Base-by-base conservation (phyloP, 2,888 invertebrate species). In the Leucophora obtusa region DNA sequence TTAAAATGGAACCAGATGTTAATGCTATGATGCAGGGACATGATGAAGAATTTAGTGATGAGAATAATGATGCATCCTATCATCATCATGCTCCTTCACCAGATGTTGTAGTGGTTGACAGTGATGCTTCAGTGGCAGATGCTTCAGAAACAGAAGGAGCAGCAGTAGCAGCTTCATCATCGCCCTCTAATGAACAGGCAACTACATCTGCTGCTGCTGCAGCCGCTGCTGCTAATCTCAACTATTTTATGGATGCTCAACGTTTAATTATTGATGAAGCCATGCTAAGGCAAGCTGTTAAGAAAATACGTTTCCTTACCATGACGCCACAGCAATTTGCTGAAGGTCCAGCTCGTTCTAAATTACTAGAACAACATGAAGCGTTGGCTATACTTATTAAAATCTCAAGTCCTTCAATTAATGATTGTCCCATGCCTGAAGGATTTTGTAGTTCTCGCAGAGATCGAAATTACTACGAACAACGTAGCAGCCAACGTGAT, bases 381-480 rank as follows among this genome's bases (percentile, higher is more conserved):
- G 94, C 95, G 14, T 94, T 96, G 86, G 93, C 95, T 0, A 94
- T 96, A 73, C 91, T 96, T 1, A 95, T 96, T 93, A 96, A 96
- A 88, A 95, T 96, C 78, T 93, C 95, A 18, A 95, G 95, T 18
- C 93, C 93, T 21, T 92, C 92, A 62, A 91, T 92, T n/a, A 92
- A 92, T 10, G 93, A 93, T 65, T 92, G 93, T 76, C 91, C 94
- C 2, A 93, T 96, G 94, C 96, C 96, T 0, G 92, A 92, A 18
- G 95, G 94, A 0, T 96, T 96, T 89, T 94, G 94, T 7, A 91
- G 91, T 0, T 93, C 87, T 90, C 84, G 91, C 11, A 84, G 85
- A 60, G 84, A 85, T 18, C 86, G 89, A 2, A 89, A 87, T 73
- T 86, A 86, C 47, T 88, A 86, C 51, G 87, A 89, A 17, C 84